These are phyloP conservation scores for Drosophila paracracens DNA, from an alignment of 2,888 invertebrate species.

Conservation along the genomic window DNA sequence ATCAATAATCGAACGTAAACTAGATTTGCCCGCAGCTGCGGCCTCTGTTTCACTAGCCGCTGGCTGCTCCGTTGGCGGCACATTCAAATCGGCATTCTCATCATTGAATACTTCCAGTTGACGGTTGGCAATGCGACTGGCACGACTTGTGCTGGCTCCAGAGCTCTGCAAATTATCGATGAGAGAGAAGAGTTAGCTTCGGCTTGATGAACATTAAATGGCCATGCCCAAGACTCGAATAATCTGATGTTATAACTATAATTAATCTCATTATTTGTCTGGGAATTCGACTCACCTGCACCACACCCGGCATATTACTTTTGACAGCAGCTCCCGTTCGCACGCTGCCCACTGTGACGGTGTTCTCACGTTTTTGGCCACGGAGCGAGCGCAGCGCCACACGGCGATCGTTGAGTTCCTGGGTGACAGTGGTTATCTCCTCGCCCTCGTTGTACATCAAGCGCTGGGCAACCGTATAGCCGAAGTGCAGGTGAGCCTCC, in stretches of 20 bases:
- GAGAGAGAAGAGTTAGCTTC: background rate
- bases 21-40: slow-evolving; percentile 56
- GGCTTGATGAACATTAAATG: background rate
- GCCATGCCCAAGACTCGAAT: background rate
- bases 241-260: background rate
- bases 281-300: slow-evolving; percentile 66
- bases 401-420: slow-evolving; percentile 89
- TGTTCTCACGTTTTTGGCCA: slow-evolving; percentile 86
- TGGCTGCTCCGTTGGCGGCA: slow-evolving; percentile 43
- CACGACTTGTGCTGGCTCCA: slow-evolving; percentile 53
- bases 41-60: slow-evolving; percentile 3
- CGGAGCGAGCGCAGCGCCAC: slow-evolving; percentile 91
- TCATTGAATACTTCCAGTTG: slow-evolving; percentile 77
- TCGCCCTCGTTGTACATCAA: slow-evolving; percentile 86
- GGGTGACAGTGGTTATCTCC: slow-evolving; percentile 86
- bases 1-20: slow-evolving; percentile 86
- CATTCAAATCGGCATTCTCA: slow-evolving; percentile 75
- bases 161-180: slow-evolving; percentile 40
- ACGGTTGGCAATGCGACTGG: slow-evolving; percentile 48
- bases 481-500: slow-evolving; percentile 89
- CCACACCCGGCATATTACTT: slow-evolving; percentile 78
- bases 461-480: slow-evolving; percentile 81
- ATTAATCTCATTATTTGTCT: background rate
- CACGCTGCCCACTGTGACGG: slow-evolving; percentile 86
- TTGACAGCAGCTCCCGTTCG: slow-evolving; percentile 85